Base-by-base conservation (phyloP, 2,888 invertebrate species). In the Gnatocerus cornutus region DNA sequence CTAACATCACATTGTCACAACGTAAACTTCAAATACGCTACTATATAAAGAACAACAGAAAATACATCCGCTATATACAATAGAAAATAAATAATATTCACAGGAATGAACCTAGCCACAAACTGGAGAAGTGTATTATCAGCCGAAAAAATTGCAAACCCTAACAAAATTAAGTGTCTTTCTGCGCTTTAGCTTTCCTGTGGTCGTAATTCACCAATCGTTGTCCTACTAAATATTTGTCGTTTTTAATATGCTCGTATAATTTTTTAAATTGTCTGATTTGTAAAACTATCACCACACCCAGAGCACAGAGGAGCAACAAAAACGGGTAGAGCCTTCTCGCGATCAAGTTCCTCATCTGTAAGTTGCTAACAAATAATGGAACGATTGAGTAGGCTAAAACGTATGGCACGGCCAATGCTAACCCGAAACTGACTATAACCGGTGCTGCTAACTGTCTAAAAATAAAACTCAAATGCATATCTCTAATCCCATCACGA, bases 161-260 rank as follows among this genome's bases (percentile, higher is more conserved):
- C 33, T 14, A 9, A 45, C 10, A 16, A 39, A 21, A 45, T 43
- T 63, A 53, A 53, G 52, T 45, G 45, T 37, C 63, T 41, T 75
- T 72, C 80, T 85, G 85, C 58, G 83, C 74, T 79, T 91, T 92
- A 75, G 90, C 90, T 77, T 90, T 88, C 75, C 92, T 88, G 82
- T 94, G 94, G 83, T 99, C 97, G 86, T 99, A 99, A 87, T 99
- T 99, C 27, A 99, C 98, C 74, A 99, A 89, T 75, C 98, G 89
- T 80, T 97, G 95, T 0, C 99, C 99, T 9, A 99, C 98, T 53
- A 99, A 89, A 87, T 99, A 98, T 87, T 98, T 99, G 86, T 99
- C 99, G 86, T 99, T 99, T 87, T 98, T 98, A 81, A 99, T 99
- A 85, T 98, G 98, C 83, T 98, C 96, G 84, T 98, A 98, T 12